phyloP scores from a whole-genome alignment of 1,140 invertebrate species.

The Plodia interpunctella region DNA sequence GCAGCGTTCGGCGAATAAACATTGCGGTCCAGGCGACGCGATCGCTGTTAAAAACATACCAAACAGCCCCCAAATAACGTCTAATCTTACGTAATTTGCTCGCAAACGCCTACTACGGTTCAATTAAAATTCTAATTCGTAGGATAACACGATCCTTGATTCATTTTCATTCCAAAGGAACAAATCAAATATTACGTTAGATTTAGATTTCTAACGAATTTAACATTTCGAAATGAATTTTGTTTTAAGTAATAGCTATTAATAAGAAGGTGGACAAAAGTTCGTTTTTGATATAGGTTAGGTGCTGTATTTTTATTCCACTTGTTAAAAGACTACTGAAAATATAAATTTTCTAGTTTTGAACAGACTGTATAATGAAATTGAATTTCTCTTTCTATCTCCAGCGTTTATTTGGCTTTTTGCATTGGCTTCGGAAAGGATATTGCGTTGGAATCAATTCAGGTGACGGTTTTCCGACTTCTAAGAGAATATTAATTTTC shows the following conservation, averaged over 20 bases:
- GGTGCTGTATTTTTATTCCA: slow-evolving; percentile 8
- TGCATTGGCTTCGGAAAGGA: slow-evolving; percentile 56
- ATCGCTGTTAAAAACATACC: slow-evolving; percentile 44
- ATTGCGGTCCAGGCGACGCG: slow-evolving; percentile 38
- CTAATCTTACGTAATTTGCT: slow-evolving; percentile 43
- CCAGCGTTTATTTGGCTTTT: slow-evolving; percentile 63
- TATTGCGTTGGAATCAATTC: slow-evolving; percentile 73
- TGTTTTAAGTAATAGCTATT: no score
- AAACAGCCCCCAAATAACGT: slow-evolving; percentile 30
- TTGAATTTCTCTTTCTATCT: slow-evolving; percentile 56
- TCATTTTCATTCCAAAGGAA: slow-evolving; percentile 21
- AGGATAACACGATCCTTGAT: slow-evolving; percentile 27
- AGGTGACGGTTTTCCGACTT: slow-evolving; percentile 53
- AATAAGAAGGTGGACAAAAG: no score
- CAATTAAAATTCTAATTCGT: slow-evolving; percentile 40
- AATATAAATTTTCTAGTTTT: slow-evolving; percentile 39
- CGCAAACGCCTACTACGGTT: slow-evolving; percentile 33
- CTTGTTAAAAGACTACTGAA: neutral
- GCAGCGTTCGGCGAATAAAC: slow-evolving; percentile 48
- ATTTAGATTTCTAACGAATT: slow-evolving; percentile 10
- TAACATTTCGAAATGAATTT: neutral
- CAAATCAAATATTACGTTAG: slow-evolving; percentile 13
- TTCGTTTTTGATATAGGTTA: no score
- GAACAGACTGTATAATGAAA: slow-evolving; percentile 54
- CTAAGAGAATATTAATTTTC: slow-evolving; percentile 59